Evolutionary conservation across 2,888 invertebrate species (phyloP).

Genomic region (Netelia virgata): DNA sequence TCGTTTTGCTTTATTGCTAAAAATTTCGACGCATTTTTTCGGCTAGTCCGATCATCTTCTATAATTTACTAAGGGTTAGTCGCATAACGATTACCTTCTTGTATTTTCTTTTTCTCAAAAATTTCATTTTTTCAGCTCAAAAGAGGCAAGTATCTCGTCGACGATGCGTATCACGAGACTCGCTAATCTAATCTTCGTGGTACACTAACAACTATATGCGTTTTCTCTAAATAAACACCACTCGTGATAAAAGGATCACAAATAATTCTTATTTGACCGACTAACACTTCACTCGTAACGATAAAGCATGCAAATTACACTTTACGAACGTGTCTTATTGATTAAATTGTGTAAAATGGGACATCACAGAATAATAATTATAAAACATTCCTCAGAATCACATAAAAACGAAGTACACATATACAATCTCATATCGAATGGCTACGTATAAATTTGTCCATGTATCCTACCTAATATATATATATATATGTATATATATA

Average conservation of each 20-base stretch:
- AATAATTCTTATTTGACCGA: conserved; percentile 46
- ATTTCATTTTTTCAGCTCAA: conserved; percentile 11
- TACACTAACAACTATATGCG: not conserved
- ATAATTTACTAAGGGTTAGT: conserved; percentile 11
- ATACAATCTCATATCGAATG: conserved; percentile 45
- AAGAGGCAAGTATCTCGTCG: conserved; percentile 8
- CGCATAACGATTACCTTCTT: not conserved
- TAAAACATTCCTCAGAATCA: conserved; percentile 37
- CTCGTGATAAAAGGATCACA: conserved; percentile 9
- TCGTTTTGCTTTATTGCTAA: conserved; percentile 45
- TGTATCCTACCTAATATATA: conserved; percentile 66
- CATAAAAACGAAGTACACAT: conserved; percentile 49
- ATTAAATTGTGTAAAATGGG: conserved; percentile 53
- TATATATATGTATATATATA: conserved; percentile 37
- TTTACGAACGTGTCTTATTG: conserved; percentile 44
- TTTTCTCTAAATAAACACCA: conserved; percentile 13
- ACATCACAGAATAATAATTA: conserved; percentile 66
- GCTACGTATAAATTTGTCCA: conserved; percentile 55
- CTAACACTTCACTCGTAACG: conserved; percentile 30
- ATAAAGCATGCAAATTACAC: conserved; percentile 39
- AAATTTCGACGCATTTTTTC: not conserved
- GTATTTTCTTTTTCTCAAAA: not conserved
- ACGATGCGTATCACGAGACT: conserved; percentile 11
- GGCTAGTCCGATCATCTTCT: not conserved
- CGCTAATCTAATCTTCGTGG: conserved; percentile 12